Evolutionary conservation across 1,140 invertebrate genomes (phyloP).

Genomic region (Harpegnathos saltator): DNA sequence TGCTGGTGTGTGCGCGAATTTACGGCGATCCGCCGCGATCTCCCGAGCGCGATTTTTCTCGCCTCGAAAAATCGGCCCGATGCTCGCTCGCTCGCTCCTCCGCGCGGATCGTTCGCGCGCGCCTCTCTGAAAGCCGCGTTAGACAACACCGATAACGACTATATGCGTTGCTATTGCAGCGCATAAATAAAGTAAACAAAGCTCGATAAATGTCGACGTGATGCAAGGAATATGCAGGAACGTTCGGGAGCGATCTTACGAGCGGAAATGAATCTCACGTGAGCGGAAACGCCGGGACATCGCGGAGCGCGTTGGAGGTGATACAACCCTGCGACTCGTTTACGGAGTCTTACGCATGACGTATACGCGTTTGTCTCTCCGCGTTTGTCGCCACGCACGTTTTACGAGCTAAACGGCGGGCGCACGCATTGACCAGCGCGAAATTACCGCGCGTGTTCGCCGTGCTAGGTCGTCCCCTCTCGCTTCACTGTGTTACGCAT

Average conservation of each 20-base stretch:
- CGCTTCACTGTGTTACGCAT: slow-evolving; percentile 40
- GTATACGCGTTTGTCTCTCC: slow-evolving; percentile 39
- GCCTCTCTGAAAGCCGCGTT: neutral
- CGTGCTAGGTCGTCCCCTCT: slow-evolving; percentile 28
- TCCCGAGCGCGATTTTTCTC: neutral
- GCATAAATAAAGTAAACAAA: neutral
- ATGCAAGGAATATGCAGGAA: neutral
- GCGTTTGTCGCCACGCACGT: slow-evolving; percentile 63
- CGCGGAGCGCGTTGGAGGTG: neutral
- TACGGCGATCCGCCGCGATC: slow-evolving; percentile 16
- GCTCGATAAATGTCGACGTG: neutral
- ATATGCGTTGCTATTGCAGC: too few relatives aligned
- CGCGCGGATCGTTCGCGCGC: too few relatives aligned
- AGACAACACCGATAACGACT: neutral
- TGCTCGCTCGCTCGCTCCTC: neutral
- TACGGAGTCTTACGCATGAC: slow-evolving; percentile 25
- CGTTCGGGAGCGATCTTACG: too few relatives aligned
- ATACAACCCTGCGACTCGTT: slow-evolving; percentile 15
- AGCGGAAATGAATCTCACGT: slow-evolving; percentile 1
- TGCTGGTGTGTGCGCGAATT: slow-evolving; percentile 21
- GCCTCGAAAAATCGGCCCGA: too few relatives aligned
- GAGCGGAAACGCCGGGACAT: neutral
- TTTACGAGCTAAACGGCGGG: slow-evolving; percentile 61
- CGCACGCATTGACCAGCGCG: slow-evolving; percentile 60
- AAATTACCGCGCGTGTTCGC: slow-evolving; percentile 65